These are phyloP conservation scores for Puntigrus tetrazona DNA, from an alignment of 2,113 vertebrate genomes.

Conservation along the genomic window DNA sequence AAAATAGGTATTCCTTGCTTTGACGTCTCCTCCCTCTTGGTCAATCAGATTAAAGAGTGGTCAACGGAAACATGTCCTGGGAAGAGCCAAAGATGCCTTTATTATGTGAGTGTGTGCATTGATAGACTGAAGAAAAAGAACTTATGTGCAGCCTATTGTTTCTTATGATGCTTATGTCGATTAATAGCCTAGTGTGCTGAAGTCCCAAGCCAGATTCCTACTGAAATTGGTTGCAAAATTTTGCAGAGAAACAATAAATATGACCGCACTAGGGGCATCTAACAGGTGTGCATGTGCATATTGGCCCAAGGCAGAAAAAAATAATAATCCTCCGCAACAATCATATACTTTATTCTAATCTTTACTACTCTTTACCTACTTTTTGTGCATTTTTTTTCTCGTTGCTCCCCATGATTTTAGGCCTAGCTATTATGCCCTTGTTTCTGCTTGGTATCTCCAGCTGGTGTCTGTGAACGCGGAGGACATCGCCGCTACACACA, in stretches of 20 bases:
- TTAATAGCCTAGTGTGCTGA: too few relatives aligned
- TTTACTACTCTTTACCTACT: not conserved
- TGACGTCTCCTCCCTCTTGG: constrained; percentile 52
- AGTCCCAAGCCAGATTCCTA: too few relatives aligned
- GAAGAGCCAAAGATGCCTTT: constrained; percentile 53
- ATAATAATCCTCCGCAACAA: not conserved
- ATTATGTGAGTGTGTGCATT: constrained; percentile 46
- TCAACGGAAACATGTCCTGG: constrained; percentile 43
- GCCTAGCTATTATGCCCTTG: not conserved
- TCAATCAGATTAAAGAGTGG: constrained; percentile 57
- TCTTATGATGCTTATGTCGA: too few relatives aligned
- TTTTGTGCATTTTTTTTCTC: not conserved
- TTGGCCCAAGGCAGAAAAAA: too few relatives aligned
- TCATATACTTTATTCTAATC: not conserved
- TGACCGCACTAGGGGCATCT: too few relatives aligned
- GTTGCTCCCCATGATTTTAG: not conserved
- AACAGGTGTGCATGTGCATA: too few relatives aligned
- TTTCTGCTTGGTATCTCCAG: constrained; percentile 32
- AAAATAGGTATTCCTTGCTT: constrained; percentile 50
- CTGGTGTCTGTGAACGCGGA: constrained; percentile 43
- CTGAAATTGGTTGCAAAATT: too few relatives aligned
- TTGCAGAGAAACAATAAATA: too few relatives aligned
- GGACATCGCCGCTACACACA: constrained; percentile 50
- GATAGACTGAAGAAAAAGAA: not conserved
- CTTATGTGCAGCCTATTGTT: not conserved